Evolutionary conservation across 2,113 vertebrate species (phyloP), one percentile per base, ranked within the genome.

Genomic region (Cynopterus brachyotis): DNA sequence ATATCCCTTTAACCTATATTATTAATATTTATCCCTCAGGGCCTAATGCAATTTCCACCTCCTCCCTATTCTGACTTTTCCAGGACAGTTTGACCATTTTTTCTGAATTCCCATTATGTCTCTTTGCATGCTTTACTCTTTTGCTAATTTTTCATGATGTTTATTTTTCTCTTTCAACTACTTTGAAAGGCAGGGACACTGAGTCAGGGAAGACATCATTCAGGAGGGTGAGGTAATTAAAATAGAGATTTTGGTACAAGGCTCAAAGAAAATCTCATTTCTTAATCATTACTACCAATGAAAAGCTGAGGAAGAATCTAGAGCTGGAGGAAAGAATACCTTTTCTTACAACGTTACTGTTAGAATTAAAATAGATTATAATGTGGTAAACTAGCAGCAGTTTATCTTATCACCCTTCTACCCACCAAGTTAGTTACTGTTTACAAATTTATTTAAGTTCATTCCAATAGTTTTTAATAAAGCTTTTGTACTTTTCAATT

Each of bases 1-100:
- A 64, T 85, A 91, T 94, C 47, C 95, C 75, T 92, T 92, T 92
- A 87, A 88, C 84, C 57, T 89, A 24, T 76, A 70, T 75, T 95
- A 96, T 70, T 91, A 96, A 94, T 80, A 80, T 79, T 88, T 67
- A 73, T 95, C 72, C 88, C 78, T 47, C 81, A 50, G 78, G 76
- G 40, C 62, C 90, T 47, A 53, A 53, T 28, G 6, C 78, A 66
- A 53, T 94, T 95, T 88, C 93, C 42, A 81, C 42, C 91, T 75
- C 85, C 76, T 94, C 62, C 11, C 67, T 79, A 24, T 42, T 73
- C 82, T n/a, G 40, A 73, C 86, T 72, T 47, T 32, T 42, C 53
- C 66, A 32, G 62, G 47, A 93, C n/a, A 37, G 59, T 26, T 32
- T 84, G 60, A 91, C 60, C 80, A 50, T 78, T 70, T 78, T 45